Conservation (phyloP, 2,797 vertebrate species). For the Vipera latastei region DNA sequence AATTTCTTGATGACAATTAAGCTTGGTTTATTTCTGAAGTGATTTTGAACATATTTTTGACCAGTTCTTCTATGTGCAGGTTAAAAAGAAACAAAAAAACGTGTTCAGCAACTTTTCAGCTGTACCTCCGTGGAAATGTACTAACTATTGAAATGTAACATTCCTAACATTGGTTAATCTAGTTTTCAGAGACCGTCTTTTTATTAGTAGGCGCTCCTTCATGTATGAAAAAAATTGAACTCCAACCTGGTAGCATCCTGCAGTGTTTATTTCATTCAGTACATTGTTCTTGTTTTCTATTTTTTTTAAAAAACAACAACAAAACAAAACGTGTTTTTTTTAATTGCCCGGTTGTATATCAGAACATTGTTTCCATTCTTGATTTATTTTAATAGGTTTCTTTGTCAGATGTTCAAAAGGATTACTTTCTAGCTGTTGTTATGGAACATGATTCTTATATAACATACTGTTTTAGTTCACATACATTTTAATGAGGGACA, state of each 20-base stretch:
- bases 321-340: background rate
- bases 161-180: constrained; percentile 31
- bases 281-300: background rate
- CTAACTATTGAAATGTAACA: background rate
- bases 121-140: background rate
- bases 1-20: constrained; percentile 32
- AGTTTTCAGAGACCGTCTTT: background rate
- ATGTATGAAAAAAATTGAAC: background rate
- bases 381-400: constrained; percentile 22
- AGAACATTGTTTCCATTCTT: background rate
- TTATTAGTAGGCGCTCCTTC: background rate
- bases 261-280: background rate
- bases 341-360: constrained; percentile 1
- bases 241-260: background rate
- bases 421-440: constrained; percentile 23
- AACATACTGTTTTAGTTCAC: background rate
- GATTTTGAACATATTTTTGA: constrained; percentile 10
- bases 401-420: constrained; percentile 35
- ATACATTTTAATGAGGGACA: constrained; percentile 31
- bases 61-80: constrained; percentile 7
- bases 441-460: constrained; percentile 9
- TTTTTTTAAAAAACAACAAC: background rate
- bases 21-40: background rate
- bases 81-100: background rate
- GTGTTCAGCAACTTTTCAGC: constrained; percentile 35